Conservation (phyloP, 2,113 vertebrate genomes). For the Poecilia latipinna region DNA sequence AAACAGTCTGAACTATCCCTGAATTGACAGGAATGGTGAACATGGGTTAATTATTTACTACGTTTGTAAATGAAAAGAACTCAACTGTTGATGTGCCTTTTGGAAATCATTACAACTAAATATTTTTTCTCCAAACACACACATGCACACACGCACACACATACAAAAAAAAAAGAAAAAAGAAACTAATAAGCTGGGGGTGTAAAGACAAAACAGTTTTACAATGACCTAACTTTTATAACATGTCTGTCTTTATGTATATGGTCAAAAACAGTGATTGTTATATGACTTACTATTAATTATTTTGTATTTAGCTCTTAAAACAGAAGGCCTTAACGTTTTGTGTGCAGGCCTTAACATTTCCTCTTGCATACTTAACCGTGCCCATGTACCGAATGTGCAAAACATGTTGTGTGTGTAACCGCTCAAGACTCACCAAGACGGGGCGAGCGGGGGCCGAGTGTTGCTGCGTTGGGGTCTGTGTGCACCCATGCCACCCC, state of each 20-base stretch:
- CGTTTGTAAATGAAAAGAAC: neutral
- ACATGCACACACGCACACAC: too few relatives aligned
- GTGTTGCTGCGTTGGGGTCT: constrained; percentile 57
- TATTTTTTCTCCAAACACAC: neutral
- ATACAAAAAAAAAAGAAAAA: too few relatives aligned
- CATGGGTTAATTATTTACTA: neutral
- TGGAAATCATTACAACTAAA: neutral
- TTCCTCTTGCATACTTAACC: neutral
- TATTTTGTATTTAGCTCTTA: neutral
- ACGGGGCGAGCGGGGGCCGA: constrained; percentile 29
- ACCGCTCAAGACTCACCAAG: constrained; percentile 38
- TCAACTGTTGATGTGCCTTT: neutral
- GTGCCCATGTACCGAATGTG: constrained; percentile 22
- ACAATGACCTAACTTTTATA: neutral
- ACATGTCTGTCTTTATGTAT: neutral
- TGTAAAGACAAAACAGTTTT: neutral
- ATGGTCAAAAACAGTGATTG: neutral
- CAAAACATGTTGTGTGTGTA: constrained; percentile 4
- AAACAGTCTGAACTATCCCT: neutral
- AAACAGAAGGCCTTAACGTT: neutral
- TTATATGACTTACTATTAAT: neutral
- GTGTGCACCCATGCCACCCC: constrained; percentile 66
- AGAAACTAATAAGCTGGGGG: neutral
- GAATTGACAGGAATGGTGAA: neutral
- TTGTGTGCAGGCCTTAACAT: neutral